A percentile compares a stretch with the other conserved stretches of the same genome.
Conservation (phyloP, 2,888 invertebrate species). For the Cremastobaeus sp. region DNA sequence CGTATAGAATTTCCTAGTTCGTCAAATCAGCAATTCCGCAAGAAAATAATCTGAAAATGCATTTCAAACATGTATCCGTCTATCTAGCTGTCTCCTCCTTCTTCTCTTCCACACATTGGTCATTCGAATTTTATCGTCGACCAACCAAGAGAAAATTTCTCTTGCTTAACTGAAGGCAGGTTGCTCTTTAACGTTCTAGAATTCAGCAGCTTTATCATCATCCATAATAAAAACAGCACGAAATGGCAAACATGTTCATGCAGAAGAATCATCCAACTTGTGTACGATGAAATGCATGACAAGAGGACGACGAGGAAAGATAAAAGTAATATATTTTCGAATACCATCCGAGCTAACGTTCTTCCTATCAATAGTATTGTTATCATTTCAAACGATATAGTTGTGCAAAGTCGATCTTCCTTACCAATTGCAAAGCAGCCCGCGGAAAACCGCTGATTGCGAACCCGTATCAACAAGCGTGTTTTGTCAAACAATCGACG, state of each 20-base stretch:
- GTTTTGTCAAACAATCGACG: slow-evolving; percentile 31
- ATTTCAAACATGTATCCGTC: not conserved
- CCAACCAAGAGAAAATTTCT: too few relatives aligned
- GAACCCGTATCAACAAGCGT: slow-evolving; percentile 11
- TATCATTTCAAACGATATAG: slow-evolving; percentile 35
- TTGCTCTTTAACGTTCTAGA: too few relatives aligned
- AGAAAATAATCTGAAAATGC: slow-evolving; percentile 9
- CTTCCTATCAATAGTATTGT: slow-evolving; percentile 2
- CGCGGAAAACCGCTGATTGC: slow-evolving; percentile 25
- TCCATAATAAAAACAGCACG: too few relatives aligned
- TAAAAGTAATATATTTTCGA: slow-evolving; percentile 42
- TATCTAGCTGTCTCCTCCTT: not conserved
- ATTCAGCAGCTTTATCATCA: too few relatives aligned
- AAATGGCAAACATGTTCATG: not conserved
- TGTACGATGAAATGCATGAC: slow-evolving; percentile 10
- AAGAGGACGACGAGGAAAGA: slow-evolving; percentile 32
- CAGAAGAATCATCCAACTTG: not conserved
- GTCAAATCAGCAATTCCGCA: slow-evolving; percentile 20
- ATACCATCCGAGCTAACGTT: slow-evolving; percentile 11
- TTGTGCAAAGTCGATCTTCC: slow-evolving; percentile 32
- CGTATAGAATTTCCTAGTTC: not conserved
- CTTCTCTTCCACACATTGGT: not conserved
- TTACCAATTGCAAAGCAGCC: slow-evolving; percentile 33
- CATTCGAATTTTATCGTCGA: too few relatives aligned
- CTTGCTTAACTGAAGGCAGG: too few relatives aligned